phyloP scores from a whole-genome alignment of 2,888 invertebrate species.

The Sminthurinus aureus region DNA sequence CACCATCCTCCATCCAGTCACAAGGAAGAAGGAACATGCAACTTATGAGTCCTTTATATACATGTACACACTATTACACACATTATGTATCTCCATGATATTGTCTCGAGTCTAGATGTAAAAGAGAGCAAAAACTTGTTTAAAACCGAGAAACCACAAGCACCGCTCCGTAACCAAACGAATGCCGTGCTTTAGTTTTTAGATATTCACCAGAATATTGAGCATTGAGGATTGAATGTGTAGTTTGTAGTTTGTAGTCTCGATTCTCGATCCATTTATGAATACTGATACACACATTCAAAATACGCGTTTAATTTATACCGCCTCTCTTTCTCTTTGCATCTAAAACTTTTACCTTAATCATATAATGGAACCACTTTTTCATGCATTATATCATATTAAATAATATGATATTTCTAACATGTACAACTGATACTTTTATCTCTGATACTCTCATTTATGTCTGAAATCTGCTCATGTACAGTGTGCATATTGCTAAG shows the following conservation, averaged over 20 bases:
- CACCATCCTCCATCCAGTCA: constrained; percentile 11
- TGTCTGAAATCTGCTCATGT: too few species aligned
- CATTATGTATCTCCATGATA: too few species aligned
- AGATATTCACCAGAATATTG: background rate
- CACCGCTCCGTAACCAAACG: background rate
- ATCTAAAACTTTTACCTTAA: background rate
- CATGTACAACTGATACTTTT: too few species aligned
- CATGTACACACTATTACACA: too few species aligned
- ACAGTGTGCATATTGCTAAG: too few species aligned
- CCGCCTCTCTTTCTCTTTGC: constrained; percentile 1
- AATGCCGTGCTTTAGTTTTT: background rate
- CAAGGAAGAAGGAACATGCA: background rate
- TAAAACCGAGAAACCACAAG: background rate
- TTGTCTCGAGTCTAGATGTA: too few species aligned
- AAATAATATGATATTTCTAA: too few species aligned
- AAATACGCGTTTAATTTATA: constrained; percentile 1
- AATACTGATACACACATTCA: background rate
- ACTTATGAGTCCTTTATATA: too few species aligned
- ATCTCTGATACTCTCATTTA: background rate
- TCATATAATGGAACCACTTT: background rate
- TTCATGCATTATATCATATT: too few species aligned
- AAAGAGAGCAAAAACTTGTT: background rate
- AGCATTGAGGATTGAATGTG: background rate
- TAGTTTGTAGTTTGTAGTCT: background rate
- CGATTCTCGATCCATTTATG: background rate